Evolutionary conservation across 2,797 vertebrate genomes (phyloP).

Genomic region (Philypnodon macrostomus): DNA sequence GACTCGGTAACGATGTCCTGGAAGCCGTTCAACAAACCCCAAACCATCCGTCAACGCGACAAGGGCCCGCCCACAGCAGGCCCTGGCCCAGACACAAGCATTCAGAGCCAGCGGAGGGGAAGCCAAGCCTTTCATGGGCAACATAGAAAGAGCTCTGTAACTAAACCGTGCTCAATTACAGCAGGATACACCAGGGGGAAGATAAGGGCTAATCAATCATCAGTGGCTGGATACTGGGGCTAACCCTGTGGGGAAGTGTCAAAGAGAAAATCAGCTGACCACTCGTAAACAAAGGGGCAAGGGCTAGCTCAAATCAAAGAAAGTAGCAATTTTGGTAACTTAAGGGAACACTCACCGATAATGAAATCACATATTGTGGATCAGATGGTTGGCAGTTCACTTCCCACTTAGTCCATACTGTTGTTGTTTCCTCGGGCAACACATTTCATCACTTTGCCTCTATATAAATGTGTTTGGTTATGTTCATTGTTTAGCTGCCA

Average conservation of each 20-base stretch:
- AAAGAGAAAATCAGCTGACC: conserved; percentile 41
- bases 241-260: conserved; percentile 45
- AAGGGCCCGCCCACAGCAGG: conserved; percentile 52
- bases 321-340: conserved; percentile 25
- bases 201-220: conserved; percentile 68
- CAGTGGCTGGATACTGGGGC: conserved; percentile 27
- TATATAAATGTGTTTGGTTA: too few species aligned
- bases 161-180: conserved; percentile 51
- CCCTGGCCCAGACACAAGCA: conserved; percentile 36
- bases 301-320: conserved; percentile 20
- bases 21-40: conserved; percentile 58
- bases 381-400: too few species aligned
- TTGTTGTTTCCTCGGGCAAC: too few species aligned
- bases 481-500: too few species aligned
- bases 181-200: too few species aligned
- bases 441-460: too few species aligned
- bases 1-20: conserved; percentile 62
- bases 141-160: conserved; percentile 52
- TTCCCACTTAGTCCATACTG: too few species aligned
- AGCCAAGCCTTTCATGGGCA: conserved; percentile 66
- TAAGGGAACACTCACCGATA: too few species aligned
- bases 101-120: conserved; percentile 50
- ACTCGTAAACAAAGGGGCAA: conserved; percentile 32
- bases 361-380: too few species aligned
- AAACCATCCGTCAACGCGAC: conserved; percentile 47